Conservation (phyloP, 2,113 vertebrate species). For the Lycaon pictus region DNA sequence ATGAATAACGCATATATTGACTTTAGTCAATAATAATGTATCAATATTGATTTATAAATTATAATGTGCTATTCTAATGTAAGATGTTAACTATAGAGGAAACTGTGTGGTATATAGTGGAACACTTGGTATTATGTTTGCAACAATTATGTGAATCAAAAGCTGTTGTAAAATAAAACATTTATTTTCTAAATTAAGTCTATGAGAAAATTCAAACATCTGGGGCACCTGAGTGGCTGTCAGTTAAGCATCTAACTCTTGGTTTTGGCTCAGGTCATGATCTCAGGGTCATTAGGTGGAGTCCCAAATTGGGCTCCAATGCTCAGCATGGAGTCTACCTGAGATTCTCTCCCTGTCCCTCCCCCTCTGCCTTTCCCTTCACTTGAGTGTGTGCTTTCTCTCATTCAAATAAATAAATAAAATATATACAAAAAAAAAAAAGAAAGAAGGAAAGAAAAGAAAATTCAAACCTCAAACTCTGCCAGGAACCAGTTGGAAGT, state of each 20-base stretch:
- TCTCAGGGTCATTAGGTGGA: not conserved
- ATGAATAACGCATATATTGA: not conserved
- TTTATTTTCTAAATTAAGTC: not conserved
- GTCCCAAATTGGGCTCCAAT: not conserved
- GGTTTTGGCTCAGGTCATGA: not conserved
- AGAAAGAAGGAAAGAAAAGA: not conserved
- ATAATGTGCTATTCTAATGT: not conserved
- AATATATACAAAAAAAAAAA: no score
- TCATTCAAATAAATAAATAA: not conserved
- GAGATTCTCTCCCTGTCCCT: not conserved
- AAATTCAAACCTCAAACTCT: slow-evolving; percentile 42
- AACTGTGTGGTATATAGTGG: not conserved
- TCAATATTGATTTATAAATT: not conserved
- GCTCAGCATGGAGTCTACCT: not conserved
- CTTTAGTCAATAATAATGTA: not conserved
- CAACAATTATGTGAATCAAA: not conserved
- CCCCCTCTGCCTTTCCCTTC: not conserved
- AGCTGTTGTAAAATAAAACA: slow-evolving; percentile 24
- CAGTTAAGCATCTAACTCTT: not conserved
- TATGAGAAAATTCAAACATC: slow-evolving; percentile 48
- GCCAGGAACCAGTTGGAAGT: not conserved
- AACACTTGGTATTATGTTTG: not conserved
- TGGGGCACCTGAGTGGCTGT: not conserved
- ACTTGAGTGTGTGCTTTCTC: not conserved
- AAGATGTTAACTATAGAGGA: not conserved